phyloP scores from a whole-genome alignment of 2,797 vertebrate species.

The Fratercula arctica region DNA sequence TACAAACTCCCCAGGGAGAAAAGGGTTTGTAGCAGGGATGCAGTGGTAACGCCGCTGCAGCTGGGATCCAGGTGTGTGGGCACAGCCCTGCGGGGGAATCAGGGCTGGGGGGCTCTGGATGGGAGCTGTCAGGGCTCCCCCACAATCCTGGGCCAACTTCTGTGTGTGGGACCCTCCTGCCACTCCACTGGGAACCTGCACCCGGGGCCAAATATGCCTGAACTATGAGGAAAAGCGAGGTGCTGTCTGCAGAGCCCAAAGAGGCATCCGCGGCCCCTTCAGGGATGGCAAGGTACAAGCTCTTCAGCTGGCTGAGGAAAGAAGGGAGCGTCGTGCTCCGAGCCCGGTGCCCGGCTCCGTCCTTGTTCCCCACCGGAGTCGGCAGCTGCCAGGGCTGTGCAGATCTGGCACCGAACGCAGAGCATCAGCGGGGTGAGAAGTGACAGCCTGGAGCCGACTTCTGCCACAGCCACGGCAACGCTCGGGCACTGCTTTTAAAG shows the following conservation, averaged over 20 bases:
- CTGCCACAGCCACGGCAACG: background rate
- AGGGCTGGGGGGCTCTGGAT: too few species aligned
- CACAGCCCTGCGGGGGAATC: rapidly evolving
- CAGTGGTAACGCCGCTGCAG: background rate
- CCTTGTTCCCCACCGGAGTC: rapidly evolving
- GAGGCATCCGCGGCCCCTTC: background rate
- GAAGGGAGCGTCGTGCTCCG: rapidly evolving
- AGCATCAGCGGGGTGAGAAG: background rate
- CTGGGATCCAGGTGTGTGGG: background rate
- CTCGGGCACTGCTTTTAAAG: background rate
- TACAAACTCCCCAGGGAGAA: rapidly evolving
- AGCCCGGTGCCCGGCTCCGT: rapidly evolving
- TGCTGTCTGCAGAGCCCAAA: background rate
- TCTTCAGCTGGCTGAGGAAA: background rate
- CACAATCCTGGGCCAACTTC: background rate
- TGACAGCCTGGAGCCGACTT: background rate
- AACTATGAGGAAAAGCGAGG: background rate
- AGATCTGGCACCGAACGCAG: rapidly evolving
- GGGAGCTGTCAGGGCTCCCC: background rate
- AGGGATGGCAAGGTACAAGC: background rate
- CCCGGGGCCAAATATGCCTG: background rate
- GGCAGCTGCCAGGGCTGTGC: background rate
- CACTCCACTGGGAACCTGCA: background rate
- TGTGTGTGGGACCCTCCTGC: background rate
- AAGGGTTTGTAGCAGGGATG: rapidly evolving